Base-by-base conservation (phyloP, 2,113 vertebrate species). In the Corvus moneduloides region DNA sequence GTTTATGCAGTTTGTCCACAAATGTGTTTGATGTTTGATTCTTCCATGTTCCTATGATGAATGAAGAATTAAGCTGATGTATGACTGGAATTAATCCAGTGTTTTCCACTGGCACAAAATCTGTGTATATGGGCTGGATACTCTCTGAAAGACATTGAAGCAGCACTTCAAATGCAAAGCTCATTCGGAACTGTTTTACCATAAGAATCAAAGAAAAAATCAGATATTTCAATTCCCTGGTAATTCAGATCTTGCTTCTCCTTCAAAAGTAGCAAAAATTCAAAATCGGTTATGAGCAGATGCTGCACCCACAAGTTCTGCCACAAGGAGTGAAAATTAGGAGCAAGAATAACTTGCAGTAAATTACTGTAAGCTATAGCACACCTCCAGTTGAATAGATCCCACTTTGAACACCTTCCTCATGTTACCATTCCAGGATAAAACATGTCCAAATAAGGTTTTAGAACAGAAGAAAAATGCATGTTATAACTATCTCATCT, bases 21-120 rank as follows among this genome's bases (percentile, higher is more conserved):
- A 56, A 81, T 14, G 56, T 1, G 2, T 94, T 75, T 92, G 73
- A 84, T 79, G 71, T 83, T 86, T 71, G 51, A 77, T 51, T 80
- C 63, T 80, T 90, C 81, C 62, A 49, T 14, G 44, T 73, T 64
- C 35, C 61, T 76, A 41, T 23, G 67, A 87, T 52, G 77, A 93
- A 84, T 6, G 15, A 93, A 77, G 52, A 93, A 93, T 94, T 93
- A 89, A 87, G 19, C 18, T 89, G 49, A 61, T 61, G 49, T 35
- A 72, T 54, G 41, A 48, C 69, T 90, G 89, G 63, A 92, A 86
- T 61, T 66, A 90, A 86, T 71, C 75, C 82, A 90, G 54, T 33
- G 46, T n/a, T 87, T 93, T 94, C 90, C 56, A 71, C 81, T 63
- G 33, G 84, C 75, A 94, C 54, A 87, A 96, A 95, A 35, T 88